Evolutionary conservation across 1,140 invertebrate genomes (phyloP), one percentile per base, ranked within the genome.

Genomic region (Pseudoatta argentina): DNA sequence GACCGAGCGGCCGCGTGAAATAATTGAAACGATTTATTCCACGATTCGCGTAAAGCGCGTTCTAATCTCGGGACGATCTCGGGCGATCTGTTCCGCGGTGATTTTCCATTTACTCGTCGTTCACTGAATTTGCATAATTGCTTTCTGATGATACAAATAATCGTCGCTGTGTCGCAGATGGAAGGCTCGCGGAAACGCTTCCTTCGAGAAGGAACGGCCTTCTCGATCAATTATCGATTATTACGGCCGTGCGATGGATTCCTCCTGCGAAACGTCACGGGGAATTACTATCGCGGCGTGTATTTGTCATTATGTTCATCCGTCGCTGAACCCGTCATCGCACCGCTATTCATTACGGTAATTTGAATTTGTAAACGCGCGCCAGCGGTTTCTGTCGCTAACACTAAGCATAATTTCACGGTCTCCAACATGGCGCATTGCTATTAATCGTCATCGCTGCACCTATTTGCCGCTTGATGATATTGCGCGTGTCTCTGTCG

Each of bases 161-260:
- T 66, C 30, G 66, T 72, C 53, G 44, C 48, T 4, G 14, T 12
- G 27, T 39, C 77, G 34, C 53, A 16, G 78, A 44, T 61, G 24
- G 18, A 30, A 18, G 69, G 14, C 34, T 48, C 24, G 48, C 63
- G 55, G 67, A 79, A 69, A 69, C 24, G 79, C n/a, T 73, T 44
- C 21, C 12, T 44, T 34, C 75, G 24, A 27, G 34, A 21, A 34
- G 27, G 27, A 21, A 61, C 53, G 34, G 55, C 39, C 67, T 39
- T 4, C 53, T 73, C 39, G 79, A 61, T 61, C 79, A 61, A 73
- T 83, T 83, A 83, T 83, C 55, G 79, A 83, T 75, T 51, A 83
- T 75, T 82, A 72, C 66, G 53, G 64, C 14, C 51, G 48, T 63
- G 67, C 51, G 39, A n/a, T 59, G 78, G 53, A 82, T 72, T 82